phyloP scores from a whole-genome alignment of 1,140 invertebrate species.

The Rhopalosiphum padi region DNA sequence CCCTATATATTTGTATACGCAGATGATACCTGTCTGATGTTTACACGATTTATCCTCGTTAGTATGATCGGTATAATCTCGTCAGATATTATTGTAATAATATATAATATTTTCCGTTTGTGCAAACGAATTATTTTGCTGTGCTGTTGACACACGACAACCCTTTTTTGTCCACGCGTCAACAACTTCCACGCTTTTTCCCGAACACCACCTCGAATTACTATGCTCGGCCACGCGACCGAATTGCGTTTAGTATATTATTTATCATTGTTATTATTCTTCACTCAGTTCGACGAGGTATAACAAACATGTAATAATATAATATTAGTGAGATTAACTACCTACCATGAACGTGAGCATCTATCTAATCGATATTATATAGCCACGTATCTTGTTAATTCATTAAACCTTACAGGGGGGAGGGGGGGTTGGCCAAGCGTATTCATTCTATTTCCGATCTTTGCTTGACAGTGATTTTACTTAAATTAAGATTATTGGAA shows the following conservation, averaged over 20 bases:
- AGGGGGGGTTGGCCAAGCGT: too few species aligned
- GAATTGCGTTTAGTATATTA: background rate
- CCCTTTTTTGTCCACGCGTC: background rate
- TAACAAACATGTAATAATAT: too few species aligned
- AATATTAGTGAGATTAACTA: too few species aligned
- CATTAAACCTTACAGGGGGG: too few species aligned
- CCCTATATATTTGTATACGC: background rate
- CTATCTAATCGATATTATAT: too few species aligned
- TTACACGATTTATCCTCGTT: background rate
- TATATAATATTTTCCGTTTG: background rate
- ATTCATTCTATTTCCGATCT: too few species aligned
- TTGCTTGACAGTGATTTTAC: too few species aligned
- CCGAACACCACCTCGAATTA: background rate
- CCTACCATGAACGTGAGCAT: too few species aligned
- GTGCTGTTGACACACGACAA: background rate
- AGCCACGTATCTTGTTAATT: too few species aligned
- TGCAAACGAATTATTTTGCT: background rate
- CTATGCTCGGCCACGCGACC: background rate
- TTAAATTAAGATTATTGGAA: too few species aligned
- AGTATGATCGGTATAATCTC: background rate
- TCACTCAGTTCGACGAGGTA: background rate
- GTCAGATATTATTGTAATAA: background rate
- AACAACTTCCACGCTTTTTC: background rate
- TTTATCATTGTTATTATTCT: background rate
- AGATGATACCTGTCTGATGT: background rate